phyloP scores from a whole-genome alignment of 2,113 vertebrate species.

The Sander vitreus region DNA sequence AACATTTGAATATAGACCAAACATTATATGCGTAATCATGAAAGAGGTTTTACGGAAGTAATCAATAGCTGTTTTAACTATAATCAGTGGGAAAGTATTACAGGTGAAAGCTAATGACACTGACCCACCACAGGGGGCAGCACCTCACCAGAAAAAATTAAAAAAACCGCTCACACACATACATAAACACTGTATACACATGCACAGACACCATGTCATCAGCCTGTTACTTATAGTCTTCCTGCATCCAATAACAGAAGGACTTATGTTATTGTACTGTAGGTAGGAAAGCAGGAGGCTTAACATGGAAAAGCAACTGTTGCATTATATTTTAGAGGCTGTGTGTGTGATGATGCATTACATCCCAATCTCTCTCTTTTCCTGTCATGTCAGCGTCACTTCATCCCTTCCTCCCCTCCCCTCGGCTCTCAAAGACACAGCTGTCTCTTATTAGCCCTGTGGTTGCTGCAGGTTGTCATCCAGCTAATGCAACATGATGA shows the following conservation, averaged over 20 bases:
- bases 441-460: constrained; percentile 62
- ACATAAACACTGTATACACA: not conserved
- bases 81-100: not conserved
- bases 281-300: constrained; percentile 42
- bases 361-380: constrained; percentile 2
- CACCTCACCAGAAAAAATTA: constrained; percentile 42
- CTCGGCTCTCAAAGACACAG: constrained; percentile 38
- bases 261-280: constrained; percentile 23
- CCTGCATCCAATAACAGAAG: constrained; percentile 31
- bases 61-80: not conserved
- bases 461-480: constrained; percentile 53
- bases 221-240: constrained; percentile 16
- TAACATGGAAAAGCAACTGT: constrained; percentile 60
- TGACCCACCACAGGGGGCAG: constrained; percentile 70
- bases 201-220: constrained; percentile 10
- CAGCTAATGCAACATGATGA: constrained; percentile 32
- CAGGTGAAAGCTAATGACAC: not conserved
- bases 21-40: not conserved
- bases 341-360: constrained; percentile 41
- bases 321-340: constrained; percentile 22
- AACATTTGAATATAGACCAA: not conserved
- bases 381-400: constrained; percentile 26
- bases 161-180: constrained; percentile 16
- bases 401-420: not conserved
- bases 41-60: not conserved